Percentiles rank a stretch among this genome's conserved stretches.
These are phyloP conservation scores for Bradypus variegatus DNA, from an alignment of 2,797 vertebrate species.

Conservation along the genomic window DNA sequence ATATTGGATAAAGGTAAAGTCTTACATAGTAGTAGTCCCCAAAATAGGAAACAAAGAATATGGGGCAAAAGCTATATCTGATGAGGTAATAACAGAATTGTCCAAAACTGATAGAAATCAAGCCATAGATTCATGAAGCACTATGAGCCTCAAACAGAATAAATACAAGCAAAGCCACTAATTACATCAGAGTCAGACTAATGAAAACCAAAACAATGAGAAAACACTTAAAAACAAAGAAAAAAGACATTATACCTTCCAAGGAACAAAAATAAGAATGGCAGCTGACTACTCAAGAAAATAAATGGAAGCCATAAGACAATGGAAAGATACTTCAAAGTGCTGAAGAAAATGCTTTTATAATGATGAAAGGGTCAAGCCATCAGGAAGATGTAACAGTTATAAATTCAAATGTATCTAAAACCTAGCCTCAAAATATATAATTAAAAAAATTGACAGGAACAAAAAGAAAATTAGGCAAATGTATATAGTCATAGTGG, in stretches of 20 bases:
- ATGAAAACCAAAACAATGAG: neutral
- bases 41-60: neutral
- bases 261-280: slow-evolving; percentile 13
- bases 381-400: neutral
- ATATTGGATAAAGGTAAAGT: neutral
- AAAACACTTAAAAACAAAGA: neutral
- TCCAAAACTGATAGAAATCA: neutral
- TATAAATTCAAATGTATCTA: neutral
- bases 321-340: neutral
- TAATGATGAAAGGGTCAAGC: neutral
- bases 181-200: neutral
- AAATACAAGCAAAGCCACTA: neutral
- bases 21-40: neutral
- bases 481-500: neutral
- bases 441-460: neutral
- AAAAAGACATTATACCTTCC: neutral
- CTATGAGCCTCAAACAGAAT: neutral
- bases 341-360: slow-evolving; percentile 8
- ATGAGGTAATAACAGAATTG: neutral
- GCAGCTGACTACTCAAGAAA: neutral
- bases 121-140: neutral
- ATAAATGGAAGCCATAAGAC: neutral
- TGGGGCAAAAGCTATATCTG: neutral
- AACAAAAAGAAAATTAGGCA: neutral
- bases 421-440: neutral